Base-by-base conservation (phyloP, 2,113 vertebrate genomes). In the Synodontis membranacea region DNA sequence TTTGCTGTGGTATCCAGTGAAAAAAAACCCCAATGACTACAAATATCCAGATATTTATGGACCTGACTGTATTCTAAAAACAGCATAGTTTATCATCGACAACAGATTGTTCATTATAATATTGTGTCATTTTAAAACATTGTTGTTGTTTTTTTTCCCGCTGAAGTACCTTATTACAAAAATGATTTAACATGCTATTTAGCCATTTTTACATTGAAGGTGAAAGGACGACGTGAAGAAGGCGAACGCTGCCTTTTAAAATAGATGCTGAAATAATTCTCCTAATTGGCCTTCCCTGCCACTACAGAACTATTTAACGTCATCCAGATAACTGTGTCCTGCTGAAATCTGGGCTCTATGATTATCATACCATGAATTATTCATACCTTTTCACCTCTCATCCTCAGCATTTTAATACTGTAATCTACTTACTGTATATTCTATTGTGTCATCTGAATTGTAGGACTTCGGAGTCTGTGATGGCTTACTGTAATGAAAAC, bases 401-500 rank as follows among this genome's bases (percentile, higher is more conserved):
- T 31, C 5, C 76, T 21, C 21, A n/a, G 52, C 46, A 54, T 80
- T 68, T 79, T 37, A 79, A 50, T 79, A 34, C 56, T 11, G 37
- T 28, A 6, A 31, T n/a, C 34, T 37, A 10, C 12, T 79, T 62
- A 50, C 58, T 64, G 31, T 85, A 2, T 79, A 72, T 85, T 80
- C 34, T 68, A 80, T 52, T 80, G 4, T 28, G 60, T 68, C 42
- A 56, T 80, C 52, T n/a, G 84, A 86, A 64, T 66, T 54, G 46
- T 34, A 7, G 23, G 23, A 66, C 52, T 14, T 8, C 52, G 37
- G 84, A 75, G 52, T 60, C 39, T 48, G 48, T 79, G 58, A 79
- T 39, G 68, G 37, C 28, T 28, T 25, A 86, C 64, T 81, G 68
- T 82, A 78, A 87, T 62, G 80, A 52, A 78, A 54, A 62, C 78